Evolutionary conservation across 92 coral and sea anemone genomes (phyloP).

Genomic region (Heteractis magnifica): DNA sequence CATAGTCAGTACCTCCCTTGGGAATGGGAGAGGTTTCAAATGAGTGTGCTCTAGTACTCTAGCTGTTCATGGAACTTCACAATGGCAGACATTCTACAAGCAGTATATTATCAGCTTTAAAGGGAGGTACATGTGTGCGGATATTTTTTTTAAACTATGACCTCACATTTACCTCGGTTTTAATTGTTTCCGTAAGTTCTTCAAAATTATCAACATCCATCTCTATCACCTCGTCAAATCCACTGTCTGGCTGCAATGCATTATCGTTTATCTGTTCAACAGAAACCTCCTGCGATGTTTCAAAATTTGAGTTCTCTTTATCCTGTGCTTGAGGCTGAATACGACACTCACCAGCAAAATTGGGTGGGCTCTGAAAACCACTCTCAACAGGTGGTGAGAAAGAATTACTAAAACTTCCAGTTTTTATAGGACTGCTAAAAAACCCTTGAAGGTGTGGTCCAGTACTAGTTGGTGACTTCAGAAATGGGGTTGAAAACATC

Average conservation of each 20-base stretch:
- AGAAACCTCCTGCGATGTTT: not conserved
- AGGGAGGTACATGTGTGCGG: no score
- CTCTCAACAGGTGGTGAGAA: not conserved
- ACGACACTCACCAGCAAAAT: not conserved
- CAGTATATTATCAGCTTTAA: no score
- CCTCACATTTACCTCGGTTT: constrained; percentile 57
- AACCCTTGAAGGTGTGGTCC: not conserved
- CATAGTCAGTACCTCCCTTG: no score
- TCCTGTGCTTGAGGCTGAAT: not conserved
- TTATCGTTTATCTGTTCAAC: constrained; percentile 8
- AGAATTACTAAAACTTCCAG: not conserved
- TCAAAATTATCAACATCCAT: constrained; percentile 95
- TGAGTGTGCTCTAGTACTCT: no score
- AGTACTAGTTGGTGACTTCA: constrained; percentile 7
- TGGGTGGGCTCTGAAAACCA: not conserved
- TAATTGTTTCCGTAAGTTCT: constrained; percentile 69
- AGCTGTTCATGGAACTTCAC: no score
- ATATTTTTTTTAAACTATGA: not conserved
- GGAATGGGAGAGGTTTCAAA: no score
- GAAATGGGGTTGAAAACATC: constrained; percentile 25
- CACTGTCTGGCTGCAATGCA: constrained; percentile 35
- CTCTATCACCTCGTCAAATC: constrained; percentile 64
- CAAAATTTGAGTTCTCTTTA: not conserved
- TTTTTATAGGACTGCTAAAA: constrained; percentile 18
- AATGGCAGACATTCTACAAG: no score